phyloP scores from a whole-genome alignment of 2,888 invertebrate genomes.

The Cyaniris semiargus region DNA sequence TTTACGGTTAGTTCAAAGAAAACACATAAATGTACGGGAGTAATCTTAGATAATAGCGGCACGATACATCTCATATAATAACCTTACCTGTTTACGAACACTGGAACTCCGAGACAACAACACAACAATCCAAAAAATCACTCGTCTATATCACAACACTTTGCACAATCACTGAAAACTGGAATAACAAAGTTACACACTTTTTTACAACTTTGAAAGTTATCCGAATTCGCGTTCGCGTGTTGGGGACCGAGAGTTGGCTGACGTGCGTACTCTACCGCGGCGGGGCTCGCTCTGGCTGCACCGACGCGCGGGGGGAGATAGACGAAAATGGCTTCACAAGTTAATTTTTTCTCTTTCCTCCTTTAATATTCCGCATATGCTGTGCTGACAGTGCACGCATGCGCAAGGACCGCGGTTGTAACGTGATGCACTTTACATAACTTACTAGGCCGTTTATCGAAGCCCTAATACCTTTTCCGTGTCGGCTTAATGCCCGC shows the following conservation, averaged over 20 bases:
- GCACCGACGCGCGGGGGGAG: conserved; percentile 67
- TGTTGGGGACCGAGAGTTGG: conserved; percentile 44
- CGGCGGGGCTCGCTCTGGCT: conserved; percentile 69
- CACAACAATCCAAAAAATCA: conserved; percentile 22
- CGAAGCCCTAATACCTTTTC: conserved; percentile 77
- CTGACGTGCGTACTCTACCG: conserved; percentile 58
- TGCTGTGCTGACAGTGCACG: conserved; percentile 74
- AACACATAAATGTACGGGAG: neutral
- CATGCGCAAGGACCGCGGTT: conserved; percentile 76
- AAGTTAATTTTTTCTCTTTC: conserved; percentile 81
- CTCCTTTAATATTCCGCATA: conserved; percentile 81
- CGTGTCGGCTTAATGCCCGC: conserved; percentile 72
- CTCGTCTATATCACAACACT: conserved; percentile 21
- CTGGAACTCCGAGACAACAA: conserved; percentile 24
- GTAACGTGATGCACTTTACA: conserved; percentile 80
- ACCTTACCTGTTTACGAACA: conserved; percentile 29
- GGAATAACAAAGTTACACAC: conserved; percentile 39
- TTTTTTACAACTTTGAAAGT: conserved; percentile 48
- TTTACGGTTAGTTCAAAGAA: conserved; percentile 10
- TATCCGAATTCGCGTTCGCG: conserved; percentile 62
- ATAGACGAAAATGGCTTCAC: conserved; percentile 81
- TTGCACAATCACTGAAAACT: conserved; percentile 30
- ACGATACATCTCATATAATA: conserved; percentile 13
- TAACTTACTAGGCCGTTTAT: conserved; percentile 78
- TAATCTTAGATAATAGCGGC: conserved; percentile 20